phyloP scores from a whole-genome alignment of 2,888 invertebrate species.

The Acleris cristana region DNA sequence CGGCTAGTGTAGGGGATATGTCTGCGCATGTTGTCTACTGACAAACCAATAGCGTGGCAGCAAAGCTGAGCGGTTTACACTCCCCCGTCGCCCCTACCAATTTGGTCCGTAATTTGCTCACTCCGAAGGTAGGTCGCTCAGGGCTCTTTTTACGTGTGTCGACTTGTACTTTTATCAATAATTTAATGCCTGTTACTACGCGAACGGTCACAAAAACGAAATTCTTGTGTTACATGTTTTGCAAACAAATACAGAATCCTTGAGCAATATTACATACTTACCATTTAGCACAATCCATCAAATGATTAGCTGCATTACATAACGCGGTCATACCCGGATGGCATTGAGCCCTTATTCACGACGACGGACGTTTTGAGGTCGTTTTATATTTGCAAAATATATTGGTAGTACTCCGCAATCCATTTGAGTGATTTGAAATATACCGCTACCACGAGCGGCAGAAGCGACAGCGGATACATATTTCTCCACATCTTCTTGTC shows the following conservation, averaged over 20 bases:
- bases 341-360: constrained; percentile 16
- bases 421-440: constrained; percentile 19
- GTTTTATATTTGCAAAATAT: constrained; percentile 22
- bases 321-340: constrained; percentile 1
- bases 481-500: background rate
- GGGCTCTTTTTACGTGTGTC: too few relatives aligned
- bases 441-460: constrained; percentile 7
- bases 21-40: too few relatives aligned
- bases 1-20: too few relatives aligned
- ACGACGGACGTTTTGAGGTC: constrained; percentile 12
- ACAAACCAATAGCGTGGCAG: too few relatives aligned
- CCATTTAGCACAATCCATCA: constrained; percentile 12
- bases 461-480: background rate
- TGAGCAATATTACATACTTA: background rate
- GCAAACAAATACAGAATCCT: background rate
- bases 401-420: constrained; percentile 18
- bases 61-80: too few relatives aligned
- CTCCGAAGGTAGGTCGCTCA: too few relatives aligned
- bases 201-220: too few relatives aligned
- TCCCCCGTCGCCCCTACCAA: too few relatives aligned
- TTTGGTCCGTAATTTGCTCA: too few relatives aligned
- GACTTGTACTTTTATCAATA: too few relatives aligned
- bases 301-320: constrained; percentile 10
- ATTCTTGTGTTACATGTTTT: too few relatives aligned
- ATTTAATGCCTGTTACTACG: too few relatives aligned